phyloP scores from a whole-genome alignment of 2,888 invertebrate genomes.

The Sminthurinus aureus region DNA sequence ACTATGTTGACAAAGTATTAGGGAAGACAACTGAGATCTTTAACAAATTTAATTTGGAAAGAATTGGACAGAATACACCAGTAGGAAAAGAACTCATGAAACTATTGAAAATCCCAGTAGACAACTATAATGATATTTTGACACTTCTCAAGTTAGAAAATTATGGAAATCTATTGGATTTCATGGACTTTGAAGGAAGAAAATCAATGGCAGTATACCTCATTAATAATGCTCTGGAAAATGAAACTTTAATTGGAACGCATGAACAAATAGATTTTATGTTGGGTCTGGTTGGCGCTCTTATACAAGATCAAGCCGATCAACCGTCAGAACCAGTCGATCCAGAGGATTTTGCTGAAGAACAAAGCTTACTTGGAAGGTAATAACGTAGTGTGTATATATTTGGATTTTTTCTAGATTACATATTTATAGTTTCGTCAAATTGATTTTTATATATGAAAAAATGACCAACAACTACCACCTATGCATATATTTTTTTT shows the following conservation, averaged over 20 bases:
- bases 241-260: constrained; percentile 84
- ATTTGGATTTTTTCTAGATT: too few species aligned
- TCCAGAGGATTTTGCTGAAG: constrained; percentile 95
- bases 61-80: constrained; percentile 78
- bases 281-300: constrained; percentile 76
- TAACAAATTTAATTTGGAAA: constrained; percentile 83
- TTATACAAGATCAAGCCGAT: constrained; percentile 85
- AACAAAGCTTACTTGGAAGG: constrained; percentile 90
- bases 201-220: constrained; percentile 87
- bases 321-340: constrained; percentile 76
- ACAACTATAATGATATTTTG: constrained; percentile 91
- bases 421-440: too few species aligned
- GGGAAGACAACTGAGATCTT: constrained; percentile 91
- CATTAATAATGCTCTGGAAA: constrained; percentile 87
- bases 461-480: background rate
- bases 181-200: constrained; percentile 87
- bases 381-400: too few species aligned
- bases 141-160: constrained; percentile 86
- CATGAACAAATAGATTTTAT: constrained; percentile 75
- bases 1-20: constrained; percentile 94
- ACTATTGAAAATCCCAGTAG: constrained; percentile 91
- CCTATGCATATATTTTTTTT: too few species aligned
- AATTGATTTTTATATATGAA: too few species aligned
- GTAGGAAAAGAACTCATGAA: constrained; percentile 94
- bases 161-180: constrained; percentile 84